Evolutionary conservation across 1,140 invertebrate genomes (phyloP).

Genomic region (Drosophila eugracilis): DNA sequence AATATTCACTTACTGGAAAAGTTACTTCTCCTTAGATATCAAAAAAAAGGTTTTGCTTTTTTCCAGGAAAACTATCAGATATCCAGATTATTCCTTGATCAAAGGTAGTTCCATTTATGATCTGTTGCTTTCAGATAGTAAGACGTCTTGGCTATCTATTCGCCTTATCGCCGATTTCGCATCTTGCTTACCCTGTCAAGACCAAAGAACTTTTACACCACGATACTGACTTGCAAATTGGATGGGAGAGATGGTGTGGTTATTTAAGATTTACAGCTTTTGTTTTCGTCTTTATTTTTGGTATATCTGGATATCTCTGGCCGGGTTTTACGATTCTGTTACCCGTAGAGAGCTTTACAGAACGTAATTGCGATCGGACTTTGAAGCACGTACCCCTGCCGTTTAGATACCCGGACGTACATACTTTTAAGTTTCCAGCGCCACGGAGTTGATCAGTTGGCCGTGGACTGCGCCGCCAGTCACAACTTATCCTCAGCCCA

Average conservation of each 20-base stretch:
- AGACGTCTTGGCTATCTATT: background rate
- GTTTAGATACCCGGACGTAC: constrained; percentile 21
- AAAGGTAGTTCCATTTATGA: background rate
- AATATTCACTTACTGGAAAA: too few species aligned
- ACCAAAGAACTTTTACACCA: constrained; percentile 15
- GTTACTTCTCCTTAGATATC: too few species aligned
- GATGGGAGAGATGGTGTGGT: constrained; percentile 20
- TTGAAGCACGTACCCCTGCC: constrained; percentile 37
- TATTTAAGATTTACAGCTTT: constrained; percentile 38
- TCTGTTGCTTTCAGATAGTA: background rate
- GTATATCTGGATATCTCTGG: constrained; percentile 15
- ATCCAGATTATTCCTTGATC: background rate
- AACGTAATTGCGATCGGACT: constrained; percentile 50
- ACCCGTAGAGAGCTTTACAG: constrained; percentile 35
- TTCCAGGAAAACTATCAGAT: background rate
- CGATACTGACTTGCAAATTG: constrained; percentile 42
- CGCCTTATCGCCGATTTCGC: constrained; percentile 5
- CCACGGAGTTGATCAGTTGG: constrained; percentile 37
- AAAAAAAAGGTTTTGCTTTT: background rate
- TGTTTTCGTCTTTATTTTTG: constrained; percentile 11
- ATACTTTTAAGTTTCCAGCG: constrained; percentile 22
- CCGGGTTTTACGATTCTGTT: constrained; percentile 19
- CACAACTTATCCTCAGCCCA: constrained; percentile 24
- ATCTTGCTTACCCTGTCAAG: background rate
- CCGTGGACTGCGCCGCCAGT: constrained; percentile 27